Evolutionary conservation across 2,888 invertebrate species (phyloP), one percentile per base, ranked within the genome.

Genomic region (Netelia inedita): DNA sequence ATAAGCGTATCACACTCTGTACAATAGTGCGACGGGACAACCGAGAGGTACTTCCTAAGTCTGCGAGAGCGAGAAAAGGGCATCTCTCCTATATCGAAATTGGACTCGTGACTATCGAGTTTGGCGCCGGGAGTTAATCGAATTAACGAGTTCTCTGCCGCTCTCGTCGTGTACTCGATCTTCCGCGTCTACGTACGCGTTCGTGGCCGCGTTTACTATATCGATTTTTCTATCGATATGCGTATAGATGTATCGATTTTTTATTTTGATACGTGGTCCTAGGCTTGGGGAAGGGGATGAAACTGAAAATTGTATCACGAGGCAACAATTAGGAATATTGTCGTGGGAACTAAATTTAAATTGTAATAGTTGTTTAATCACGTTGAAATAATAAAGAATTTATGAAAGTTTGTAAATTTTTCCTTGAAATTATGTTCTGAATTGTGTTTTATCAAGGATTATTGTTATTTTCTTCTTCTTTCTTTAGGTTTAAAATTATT

Each of bases 41-140:
- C 78, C 65, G 35, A 55, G 41, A 57, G 69, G 72, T 68, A 79
- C 82, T 84, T 85, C 80, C 83, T 71, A 78, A 85, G 84, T 81
- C 73, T 85, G 78, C 66, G 57, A 68, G 78, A 78, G 75, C 65
- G 65, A 55, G 53, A 65, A 19, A 5, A 75, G 11, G 9, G 28
- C 55, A 55, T 65, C n/a, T 66, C 66, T 55, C 57, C 53, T 65
- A 46, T 79, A 87, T 85, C 82, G 85, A 87, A 85, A 85, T 84
- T 87, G 79, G 79, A 85, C 85, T 87, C 80, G 85, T 83, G 87
- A 87, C 82, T 87, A 84, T 84, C 87, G 83, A 84, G 87, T 82
- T 85, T 87, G 82, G 83, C 87, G 85, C 85, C 87, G 83, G 82
- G 78, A 79, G 79, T 85, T 87, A 85, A 87, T 85, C 83, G 82